Evolutionary conservation across 2,888 invertebrate species (phyloP).

Genomic region (Tanytarsus gracilentus): DNA sequence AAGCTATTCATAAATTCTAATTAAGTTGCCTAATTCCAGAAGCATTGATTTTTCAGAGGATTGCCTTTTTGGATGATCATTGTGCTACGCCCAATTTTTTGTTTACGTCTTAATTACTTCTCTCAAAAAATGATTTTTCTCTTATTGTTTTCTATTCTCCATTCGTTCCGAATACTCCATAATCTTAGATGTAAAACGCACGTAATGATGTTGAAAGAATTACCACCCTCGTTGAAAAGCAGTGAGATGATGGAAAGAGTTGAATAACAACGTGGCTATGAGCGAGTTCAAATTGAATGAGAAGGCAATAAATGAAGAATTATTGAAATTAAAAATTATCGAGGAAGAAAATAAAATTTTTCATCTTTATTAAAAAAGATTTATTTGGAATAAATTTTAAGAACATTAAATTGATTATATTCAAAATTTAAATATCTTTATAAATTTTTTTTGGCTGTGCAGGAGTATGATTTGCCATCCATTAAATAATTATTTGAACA

Average conservation of each 20-base stretch:
- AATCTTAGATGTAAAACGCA: background rate
- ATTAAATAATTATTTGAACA: too few species aligned
- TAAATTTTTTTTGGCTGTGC: too few species aligned
- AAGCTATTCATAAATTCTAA: slow-evolving; percentile 4
- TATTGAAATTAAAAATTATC: background rate
- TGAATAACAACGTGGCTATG: too few species aligned
- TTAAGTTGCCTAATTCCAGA: background rate
- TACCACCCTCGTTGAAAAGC: background rate
- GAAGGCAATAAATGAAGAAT: slow-evolving; percentile 10
- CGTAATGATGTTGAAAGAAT: slow-evolving; percentile 6
- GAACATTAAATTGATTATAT: too few species aligned
- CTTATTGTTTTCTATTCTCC: background rate
- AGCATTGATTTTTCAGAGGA: background rate
- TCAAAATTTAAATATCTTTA: too few species aligned
- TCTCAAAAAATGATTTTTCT: background rate
- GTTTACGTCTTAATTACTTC: background rate
- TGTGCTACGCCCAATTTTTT: background rate
- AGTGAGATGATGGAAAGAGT: too few species aligned
- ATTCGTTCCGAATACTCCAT: background rate
- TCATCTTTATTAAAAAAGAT: too few species aligned
- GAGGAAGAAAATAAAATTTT: background rate
- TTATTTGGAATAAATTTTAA: too few species aligned
- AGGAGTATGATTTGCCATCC: too few species aligned
- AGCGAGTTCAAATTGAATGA: too few species aligned
- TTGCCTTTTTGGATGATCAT: background rate